Base-by-base conservation (phyloP, 1,140 invertebrate species). In the Laupala kohalensis region DNA sequence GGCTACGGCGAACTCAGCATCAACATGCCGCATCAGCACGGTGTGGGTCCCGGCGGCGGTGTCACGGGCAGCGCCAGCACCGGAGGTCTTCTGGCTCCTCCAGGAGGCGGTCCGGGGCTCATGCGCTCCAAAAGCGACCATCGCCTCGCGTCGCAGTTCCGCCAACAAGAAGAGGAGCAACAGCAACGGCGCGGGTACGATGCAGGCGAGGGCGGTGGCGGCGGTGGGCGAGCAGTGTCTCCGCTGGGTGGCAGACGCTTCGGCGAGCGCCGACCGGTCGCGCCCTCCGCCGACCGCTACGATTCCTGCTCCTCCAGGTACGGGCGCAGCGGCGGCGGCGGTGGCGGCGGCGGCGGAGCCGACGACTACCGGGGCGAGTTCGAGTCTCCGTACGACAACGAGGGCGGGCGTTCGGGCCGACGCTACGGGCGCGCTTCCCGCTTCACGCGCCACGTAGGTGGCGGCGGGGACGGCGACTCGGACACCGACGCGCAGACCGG, bases 41-140 rank as follows among this genome's bases (percentile, higher is more conserved):
- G 72, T 70, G 74, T 72, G 69, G 78, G 75, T 79, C 71, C 70
- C 63, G 64, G 67, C 30, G 67, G 67, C n/a, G 72, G 69, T 13
- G 13, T 3, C 6, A 24, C 70, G 19, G 64, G 26, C 19, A 69
- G 65, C 25, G 72, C 74, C 19, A 79, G 80, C 30, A 78, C 78
- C 5, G 74, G 77, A 5, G 78, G 79, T 74, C 79, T 79, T 69
- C 78, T 81, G 71, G 78, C 89, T 53, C 87, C 87, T 74, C 88
- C 88, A 13, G 84, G 86, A 13, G 82, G 81, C 63, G 78, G 84
- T 28, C 85, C 87, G 0, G 93, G 92, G 4, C 81, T 97, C 25
- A 95, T 95, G 88, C 85, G 94, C 74, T 95, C 93, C 72, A 96
- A 97, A 80, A 95, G 93, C 79, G 95, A 97, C 78, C 95, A 96